Conservation (phyloP, 2,113 vertebrate species). For the Dasypus novemcinctus region DNA sequence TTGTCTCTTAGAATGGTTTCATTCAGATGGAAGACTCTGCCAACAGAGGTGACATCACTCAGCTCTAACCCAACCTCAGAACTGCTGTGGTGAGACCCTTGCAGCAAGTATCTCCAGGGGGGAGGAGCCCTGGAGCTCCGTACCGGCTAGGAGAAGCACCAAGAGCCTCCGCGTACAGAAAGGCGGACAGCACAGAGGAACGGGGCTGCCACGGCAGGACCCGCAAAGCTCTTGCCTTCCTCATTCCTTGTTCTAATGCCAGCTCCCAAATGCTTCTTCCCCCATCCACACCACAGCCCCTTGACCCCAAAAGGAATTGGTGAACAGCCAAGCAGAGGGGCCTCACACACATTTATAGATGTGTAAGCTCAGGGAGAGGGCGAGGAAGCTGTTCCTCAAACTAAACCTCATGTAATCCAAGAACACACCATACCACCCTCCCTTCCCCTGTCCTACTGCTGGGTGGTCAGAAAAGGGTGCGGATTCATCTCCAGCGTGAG, state of each 20-base stretch:
- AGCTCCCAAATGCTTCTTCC: background rate
- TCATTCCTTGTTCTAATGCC: background rate
- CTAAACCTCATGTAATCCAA: background rate
- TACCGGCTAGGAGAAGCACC: background rate
- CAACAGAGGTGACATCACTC: too few relatives aligned
- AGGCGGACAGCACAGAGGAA: background rate
- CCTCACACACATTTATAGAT: background rate
- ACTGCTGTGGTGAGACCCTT: too few relatives aligned
- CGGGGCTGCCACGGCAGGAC: rapidly evolving
- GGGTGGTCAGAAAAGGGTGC: background rate
- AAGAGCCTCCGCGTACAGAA: background rate
- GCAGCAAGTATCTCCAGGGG: background rate
- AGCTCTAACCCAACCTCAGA: background rate
- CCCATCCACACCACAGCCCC: background rate
- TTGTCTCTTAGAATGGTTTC: background rate
- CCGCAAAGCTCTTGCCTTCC: background rate
- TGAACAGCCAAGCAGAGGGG: background rate
- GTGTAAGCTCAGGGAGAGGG: background rate
- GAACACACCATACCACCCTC: background rate
- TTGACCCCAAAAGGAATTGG: background rate
- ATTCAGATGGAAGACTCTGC: background rate
- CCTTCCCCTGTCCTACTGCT: background rate
- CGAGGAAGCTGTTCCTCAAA: background rate
- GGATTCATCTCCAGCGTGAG: background rate
- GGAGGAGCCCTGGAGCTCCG: background rate